These are phyloP conservation scores for Entosphenus tridentatus DNA, from an alignment of 2,113 vertebrate species.

Conservation along the genomic window DNA sequence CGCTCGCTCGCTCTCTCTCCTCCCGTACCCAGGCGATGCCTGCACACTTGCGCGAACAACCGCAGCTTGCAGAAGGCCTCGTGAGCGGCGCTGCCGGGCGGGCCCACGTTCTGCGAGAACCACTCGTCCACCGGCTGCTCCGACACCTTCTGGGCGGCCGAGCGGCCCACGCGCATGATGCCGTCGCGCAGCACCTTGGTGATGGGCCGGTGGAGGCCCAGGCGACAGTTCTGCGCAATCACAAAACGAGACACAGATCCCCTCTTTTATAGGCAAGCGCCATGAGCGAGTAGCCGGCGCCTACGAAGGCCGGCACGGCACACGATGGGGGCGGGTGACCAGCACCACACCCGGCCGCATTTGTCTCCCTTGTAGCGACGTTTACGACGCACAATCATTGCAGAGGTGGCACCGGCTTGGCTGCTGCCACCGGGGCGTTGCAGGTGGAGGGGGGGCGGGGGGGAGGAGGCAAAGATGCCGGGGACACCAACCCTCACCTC, in stretches of 20 bases:
- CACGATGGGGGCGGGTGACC: no score
- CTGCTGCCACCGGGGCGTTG: not conserved
- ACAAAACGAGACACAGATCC: not conserved
- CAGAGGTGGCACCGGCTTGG: not conserved
- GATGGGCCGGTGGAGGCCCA: slow-evolving; percentile 82
- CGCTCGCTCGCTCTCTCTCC: no score
- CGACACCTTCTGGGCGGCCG: slow-evolving; percentile 30
- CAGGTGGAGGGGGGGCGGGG: not conserved
- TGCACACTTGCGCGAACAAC: slow-evolving; percentile 70
- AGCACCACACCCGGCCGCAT: no score
- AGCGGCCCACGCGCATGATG: slow-evolving; percentile 48
- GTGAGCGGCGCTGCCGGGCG: slow-evolving; percentile 42
- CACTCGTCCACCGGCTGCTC: slow-evolving; percentile 58
- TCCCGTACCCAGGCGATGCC: slow-evolving; percentile 54
- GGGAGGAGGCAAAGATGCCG: not conserved
- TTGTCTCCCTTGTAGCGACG: not conserved
- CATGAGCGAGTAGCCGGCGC: no score
- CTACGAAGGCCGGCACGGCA: no score
- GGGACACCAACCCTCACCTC: slow-evolving; percentile 36
- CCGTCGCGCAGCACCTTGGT: slow-evolving; percentile 73
- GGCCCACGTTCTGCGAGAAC: slow-evolving; percentile 47
- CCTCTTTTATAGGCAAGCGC: no score
- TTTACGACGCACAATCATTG: not conserved
- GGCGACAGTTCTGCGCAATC: slow-evolving; percentile 45
- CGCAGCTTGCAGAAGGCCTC: slow-evolving; percentile 80